Evolutionary conservation across 2,888 invertebrate species (phyloP).

Genomic region (Argyresthia albistria): DNA sequence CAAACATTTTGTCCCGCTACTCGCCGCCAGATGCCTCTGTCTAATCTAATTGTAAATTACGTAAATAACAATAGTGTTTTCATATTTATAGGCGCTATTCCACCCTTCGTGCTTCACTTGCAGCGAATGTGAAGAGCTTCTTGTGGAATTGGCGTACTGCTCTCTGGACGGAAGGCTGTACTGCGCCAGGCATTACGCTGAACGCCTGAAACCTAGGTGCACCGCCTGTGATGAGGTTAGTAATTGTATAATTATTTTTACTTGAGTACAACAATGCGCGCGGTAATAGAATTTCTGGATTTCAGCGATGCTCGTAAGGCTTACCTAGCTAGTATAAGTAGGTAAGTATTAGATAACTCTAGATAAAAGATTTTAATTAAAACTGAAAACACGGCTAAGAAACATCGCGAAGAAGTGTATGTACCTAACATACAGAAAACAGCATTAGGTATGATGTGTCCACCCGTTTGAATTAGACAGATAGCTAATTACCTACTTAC

Average conservation of each 20-base stretch:
- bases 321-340: too few species aligned
- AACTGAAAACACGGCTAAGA: too few species aligned
- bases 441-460: too few species aligned
- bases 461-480: too few species aligned
- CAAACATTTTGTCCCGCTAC: constrained; percentile 15
- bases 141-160: constrained; percentile 97
- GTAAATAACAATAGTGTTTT: neutral
- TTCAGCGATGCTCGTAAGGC: too few species aligned
- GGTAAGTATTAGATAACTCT: too few species aligned
- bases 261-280: neutral
- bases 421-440: too few species aligned
- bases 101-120: constrained; percentile 96
- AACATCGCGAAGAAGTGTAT: too few species aligned
- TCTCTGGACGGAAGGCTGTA: constrained; percentile 89
- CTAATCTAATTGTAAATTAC: neutral
- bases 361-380: too few species aligned
- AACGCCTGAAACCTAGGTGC: constrained; percentile 95
- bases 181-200: constrained; percentile 97
- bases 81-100: constrained; percentile 75
- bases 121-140: constrained; percentile 88
- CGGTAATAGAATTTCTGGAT: too few species aligned
- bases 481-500: too few species aligned
- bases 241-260: constrained; percentile 13
- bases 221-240: constrained; percentile 98
- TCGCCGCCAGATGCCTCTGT: constrained; percentile 23